Evolutionary conservation across 2,113 vertebrate genomes (phyloP).

Genomic region (Psilopogon haemacephalus): DNA sequence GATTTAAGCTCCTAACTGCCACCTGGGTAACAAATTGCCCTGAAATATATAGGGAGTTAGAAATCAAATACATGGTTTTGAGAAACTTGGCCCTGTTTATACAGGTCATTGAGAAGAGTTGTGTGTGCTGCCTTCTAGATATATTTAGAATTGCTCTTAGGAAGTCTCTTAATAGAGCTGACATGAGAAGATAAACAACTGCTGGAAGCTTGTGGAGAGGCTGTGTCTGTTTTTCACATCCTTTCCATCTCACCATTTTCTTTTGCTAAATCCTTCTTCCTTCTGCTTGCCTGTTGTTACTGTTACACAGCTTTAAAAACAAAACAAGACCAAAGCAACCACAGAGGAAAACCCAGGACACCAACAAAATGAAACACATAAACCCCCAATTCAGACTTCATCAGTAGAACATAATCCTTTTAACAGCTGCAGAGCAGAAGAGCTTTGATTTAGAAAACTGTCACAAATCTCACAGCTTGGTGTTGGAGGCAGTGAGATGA

Average conservation of each 20-base stretch:
- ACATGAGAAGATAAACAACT: background rate
- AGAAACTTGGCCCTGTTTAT: background rate
- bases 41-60: background rate
- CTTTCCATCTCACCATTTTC: background rate
- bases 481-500: background rate
- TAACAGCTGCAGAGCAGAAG: background rate
- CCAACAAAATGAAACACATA: too few species aligned
- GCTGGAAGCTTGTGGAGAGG: background rate
- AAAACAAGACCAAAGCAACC: background rate
- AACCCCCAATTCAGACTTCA: background rate
- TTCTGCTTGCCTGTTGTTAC: background rate
- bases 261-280: background rate
- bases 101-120: background rate
- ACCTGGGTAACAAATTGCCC: background rate
- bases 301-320: background rate
- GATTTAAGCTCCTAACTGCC: background rate
- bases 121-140: background rate
- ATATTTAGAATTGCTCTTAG: background rate
- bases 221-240: background rate
- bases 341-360: too few species aligned
- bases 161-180: background rate
- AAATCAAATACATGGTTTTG: background rate
- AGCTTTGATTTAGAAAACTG: background rate
- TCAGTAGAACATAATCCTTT: background rate
- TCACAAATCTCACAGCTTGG: background rate